Base-by-base conservation (phyloP, 2,797 vertebrate species). In the Myotis planiceps region DNA sequence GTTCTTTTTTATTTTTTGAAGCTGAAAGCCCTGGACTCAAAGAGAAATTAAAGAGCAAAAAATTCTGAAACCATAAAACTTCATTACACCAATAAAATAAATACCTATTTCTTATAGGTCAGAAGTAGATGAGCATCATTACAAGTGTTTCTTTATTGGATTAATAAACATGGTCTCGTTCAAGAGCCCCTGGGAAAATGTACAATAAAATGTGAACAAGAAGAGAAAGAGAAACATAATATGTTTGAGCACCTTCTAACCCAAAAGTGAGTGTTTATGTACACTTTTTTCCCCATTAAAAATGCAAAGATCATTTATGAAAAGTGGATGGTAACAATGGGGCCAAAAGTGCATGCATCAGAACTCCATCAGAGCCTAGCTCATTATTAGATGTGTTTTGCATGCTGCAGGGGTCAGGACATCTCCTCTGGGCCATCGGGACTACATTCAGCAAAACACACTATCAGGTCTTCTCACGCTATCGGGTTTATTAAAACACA, bases 21-120 rank as follows among this genome's bases (percentile, higher is more conserved):
- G 69, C 74, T 94, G 39, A 55, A 95, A 85, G 95, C 34, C 88
- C 45, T 25, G 27, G 55, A 75, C 45, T 95, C 49, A n/a, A 51
- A 87, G 68, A 84, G 78, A 66, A 94, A 97, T 94, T 95, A 95
- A 93, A 96, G 53, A 93, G 51, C 32, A 90, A 96, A 94, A 49
- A 90, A 93, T 91, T 92, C 76, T 83, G 15, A 95, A 96, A 72
- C 51, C 69, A 83, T 95, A 96, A 95, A 76, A 88, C 65, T 97
- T 96, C 92, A 96, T 92, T 95, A 86, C 27, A 55, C 53, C 86
- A 96, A 86, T 96, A 96, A 97, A 96, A 96, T 93, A 95, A 95
- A 88, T 92, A 94, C 53, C 93, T 94, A 42, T 96, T 95, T 92
- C 93, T 95, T 93, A 95, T 92, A 92, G 92, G 82, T 96, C 96